Percentiles rank a stretch among this genome's conserved stretches.
These are phyloP conservation scores for Micoletzkya japonica DNA, from an alignment of 2,888 invertebrate species.

Conservation along the genomic window DNA sequence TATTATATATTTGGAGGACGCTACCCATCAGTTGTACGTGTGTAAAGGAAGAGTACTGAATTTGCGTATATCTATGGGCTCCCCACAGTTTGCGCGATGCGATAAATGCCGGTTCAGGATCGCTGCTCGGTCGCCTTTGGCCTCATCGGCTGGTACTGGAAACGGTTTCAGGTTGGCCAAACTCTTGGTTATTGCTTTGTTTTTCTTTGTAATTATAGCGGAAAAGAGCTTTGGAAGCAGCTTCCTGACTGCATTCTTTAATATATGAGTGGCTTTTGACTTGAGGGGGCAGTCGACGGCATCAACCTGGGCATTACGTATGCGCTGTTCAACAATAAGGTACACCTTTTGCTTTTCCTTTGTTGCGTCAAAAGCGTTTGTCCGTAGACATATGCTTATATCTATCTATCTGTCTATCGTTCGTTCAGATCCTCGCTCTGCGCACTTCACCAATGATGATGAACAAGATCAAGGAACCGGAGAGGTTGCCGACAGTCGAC, in stretches of 20 bases:
- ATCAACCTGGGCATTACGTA: constrained; percentile 55
- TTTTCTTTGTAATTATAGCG: not conserved
- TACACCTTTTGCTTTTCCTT: constrained; percentile 6
- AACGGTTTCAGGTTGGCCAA: constrained; percentile 41
- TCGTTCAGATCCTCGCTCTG: constrained; percentile 33
- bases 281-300: constrained; percentile 59
- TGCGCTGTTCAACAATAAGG: constrained; percentile 42
- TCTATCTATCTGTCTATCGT: constrained; percentile 29
- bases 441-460: constrained; percentile 49
- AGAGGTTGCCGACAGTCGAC: too few species aligned
- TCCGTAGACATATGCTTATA: constrained; percentile 1
- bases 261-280: not conserved
- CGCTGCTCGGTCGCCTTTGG: constrained; percentile 50
- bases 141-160: constrained; percentile 62
- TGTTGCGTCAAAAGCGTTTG: not conserved
- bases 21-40: too few species aligned
- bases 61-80: too few species aligned
- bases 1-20: too few species aligned
- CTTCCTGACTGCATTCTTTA: not conserved
- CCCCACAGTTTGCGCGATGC: too few species aligned
- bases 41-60: too few species aligned
- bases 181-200: not conserved
- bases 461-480: constrained; percentile 18
- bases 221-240: too few species aligned
- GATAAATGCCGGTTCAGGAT: too few species aligned